Conservation (phyloP, 2,113 vertebrate species). For the Origma solitaria region DNA sequence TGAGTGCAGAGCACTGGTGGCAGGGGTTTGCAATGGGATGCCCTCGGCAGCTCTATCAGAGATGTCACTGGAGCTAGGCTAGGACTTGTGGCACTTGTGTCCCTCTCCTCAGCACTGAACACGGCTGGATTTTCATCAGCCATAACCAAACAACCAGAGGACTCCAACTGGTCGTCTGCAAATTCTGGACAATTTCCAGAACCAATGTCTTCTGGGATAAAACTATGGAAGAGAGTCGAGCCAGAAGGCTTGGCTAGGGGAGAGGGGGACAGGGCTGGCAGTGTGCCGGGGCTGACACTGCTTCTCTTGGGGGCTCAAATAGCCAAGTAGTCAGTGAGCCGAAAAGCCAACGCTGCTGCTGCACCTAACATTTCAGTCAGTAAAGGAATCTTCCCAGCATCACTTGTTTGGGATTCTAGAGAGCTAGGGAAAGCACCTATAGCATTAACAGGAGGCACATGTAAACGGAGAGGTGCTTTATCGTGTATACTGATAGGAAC, state of each 20-base stretch:
- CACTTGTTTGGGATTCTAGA: not conserved
- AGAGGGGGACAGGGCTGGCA: not conserved
- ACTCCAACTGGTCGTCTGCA: not conserved
- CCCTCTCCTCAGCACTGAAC: not conserved
- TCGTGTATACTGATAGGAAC: not conserved
- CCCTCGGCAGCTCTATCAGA: not conserved
- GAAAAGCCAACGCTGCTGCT: not conserved
- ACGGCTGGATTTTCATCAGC: not conserved
- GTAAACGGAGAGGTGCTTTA: not conserved
- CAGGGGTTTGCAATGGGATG: conserved; percentile 32
- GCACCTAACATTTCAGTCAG: not conserved
- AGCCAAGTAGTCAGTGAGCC: conserved; percentile 6
- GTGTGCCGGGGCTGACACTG: not conserved
- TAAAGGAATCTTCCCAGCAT: not conserved
- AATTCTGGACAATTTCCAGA: not conserved
- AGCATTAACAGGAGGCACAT: not conserved
- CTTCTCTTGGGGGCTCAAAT: conserved; percentile 17
- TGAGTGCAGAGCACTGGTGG: conserved; percentile 48
- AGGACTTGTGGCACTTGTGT: not conserved
- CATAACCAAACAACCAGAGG: not conserved
- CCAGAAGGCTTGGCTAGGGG: not conserved
- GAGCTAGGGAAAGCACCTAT: not conserved
- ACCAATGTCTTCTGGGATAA: not conserved
- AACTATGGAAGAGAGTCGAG: not conserved
- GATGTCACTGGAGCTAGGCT: not conserved